phyloP scores from a whole-genome alignment of 2,888 invertebrate genomes.

The Pyrgus malvae region DNA sequence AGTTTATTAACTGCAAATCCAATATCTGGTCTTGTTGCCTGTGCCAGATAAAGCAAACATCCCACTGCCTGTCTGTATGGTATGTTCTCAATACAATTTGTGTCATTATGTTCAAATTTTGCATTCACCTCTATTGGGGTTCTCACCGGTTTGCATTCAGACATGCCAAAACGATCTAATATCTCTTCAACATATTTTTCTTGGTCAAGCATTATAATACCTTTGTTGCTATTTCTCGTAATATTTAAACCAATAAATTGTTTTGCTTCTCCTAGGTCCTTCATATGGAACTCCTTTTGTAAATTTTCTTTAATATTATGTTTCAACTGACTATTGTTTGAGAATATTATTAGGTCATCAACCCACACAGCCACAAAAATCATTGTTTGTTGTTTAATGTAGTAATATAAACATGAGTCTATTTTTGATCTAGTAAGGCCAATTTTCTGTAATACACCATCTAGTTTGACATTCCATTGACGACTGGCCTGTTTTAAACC shows the following conservation, averaged over 20 bases:
- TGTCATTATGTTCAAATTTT: no score
- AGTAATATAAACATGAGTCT: slow-evolving; percentile 3
- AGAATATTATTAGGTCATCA: slow-evolving; percentile 3
- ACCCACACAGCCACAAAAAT: slow-evolving; percentile 1
- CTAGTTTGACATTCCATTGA: slow-evolving; percentile 2
- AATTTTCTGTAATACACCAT: background rate
- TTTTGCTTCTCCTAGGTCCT: slow-evolving; percentile 25
- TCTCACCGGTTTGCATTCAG: background rate
- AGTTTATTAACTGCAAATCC: background rate
- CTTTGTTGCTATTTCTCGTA: slow-evolving; percentile 24
- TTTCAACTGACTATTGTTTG: background rate
- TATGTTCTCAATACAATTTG: background rate
- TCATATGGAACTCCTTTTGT: background rate
- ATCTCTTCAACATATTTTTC: background rate
- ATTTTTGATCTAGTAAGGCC: background rate
- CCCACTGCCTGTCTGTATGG: background rate
- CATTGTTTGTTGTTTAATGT: background rate
- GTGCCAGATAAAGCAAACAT: background rate
- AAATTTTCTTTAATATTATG: background rate
- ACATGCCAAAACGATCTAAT: background rate
- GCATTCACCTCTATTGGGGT: background rate
- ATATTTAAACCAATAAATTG: background rate
- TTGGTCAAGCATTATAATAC: background rate
- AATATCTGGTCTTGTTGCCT: background rate
- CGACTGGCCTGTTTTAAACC: slow-evolving; percentile 29